Base-by-base conservation (phyloP, 92 coral and sea anemone genomes). In the Epizoanthus scotinus region DNA sequence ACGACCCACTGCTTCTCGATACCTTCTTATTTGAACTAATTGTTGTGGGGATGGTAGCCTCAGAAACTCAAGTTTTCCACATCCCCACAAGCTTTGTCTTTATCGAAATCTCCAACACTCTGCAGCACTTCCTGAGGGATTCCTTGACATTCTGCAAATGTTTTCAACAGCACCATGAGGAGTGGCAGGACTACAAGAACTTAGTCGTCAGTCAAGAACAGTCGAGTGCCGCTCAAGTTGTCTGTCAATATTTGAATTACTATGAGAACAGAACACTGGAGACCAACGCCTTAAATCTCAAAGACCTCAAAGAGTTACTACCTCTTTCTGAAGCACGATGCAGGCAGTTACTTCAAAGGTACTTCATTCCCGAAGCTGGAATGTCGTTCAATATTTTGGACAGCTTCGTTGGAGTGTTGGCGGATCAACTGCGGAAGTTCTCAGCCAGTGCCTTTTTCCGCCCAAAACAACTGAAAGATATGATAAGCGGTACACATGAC, bases 351-450 rank as follows among this genome's bases (percentile, higher is more conserved):
- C 79, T 73, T n/a, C 14, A 0, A 9, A 73, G 22, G 62, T 17
- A 79, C 50, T 63, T 63, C 31, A 18, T 19, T 13, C 19, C 72
- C 31, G 50, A 63, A 24, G 34, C 29, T 5, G 73, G 40, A 3
- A 14, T 47, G 24, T 44, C 84, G 9, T 79, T 79, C 52, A 65
- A 25, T 9, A 44, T 61, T 1, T 44, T 79, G 3, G 29, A 79
- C 42, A 66, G 36, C 10, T 79, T 79, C 36, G 5, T 79, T 6
- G 44, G 60, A 7, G 75, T 79, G 8, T 53, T 79, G 29, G 84
- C 75, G 19, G 74, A 63, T 27, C 84, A 79, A 29, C 63, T 79
- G 73, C 52, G n/a, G 44, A 79, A 66, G 27, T 36, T 79, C 9
- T 79, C 84, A n/a, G 29, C 26, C 3, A 79, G 84, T 52, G 22